These are phyloP conservation scores for Rana temporaria DNA, from an alignment of 2,113 vertebrate species.

Conservation along the genomic window DNA sequence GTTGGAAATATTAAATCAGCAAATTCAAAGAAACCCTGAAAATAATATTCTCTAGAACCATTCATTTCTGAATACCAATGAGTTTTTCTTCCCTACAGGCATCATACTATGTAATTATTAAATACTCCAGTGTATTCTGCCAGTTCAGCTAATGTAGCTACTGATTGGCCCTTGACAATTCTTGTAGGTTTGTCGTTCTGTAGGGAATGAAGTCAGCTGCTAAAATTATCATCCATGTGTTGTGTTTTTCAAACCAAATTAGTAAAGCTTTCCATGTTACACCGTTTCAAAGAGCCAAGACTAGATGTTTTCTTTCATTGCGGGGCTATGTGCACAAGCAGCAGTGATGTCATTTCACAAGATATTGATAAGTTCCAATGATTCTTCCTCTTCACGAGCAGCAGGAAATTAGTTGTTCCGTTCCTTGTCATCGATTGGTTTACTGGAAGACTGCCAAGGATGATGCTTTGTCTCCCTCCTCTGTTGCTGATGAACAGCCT, in stretches of 20 bases:
- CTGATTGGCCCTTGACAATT: slow-evolving; percentile 69
- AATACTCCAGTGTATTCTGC: slow-evolving; percentile 63
- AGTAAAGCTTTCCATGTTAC: slow-evolving; percentile 59
- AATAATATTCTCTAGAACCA: not conserved
- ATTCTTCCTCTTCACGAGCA: slow-evolving; percentile 60
- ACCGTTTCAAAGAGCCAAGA: slow-evolving; percentile 61
- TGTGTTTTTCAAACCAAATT: slow-evolving; percentile 57
- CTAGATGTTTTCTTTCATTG: slow-evolving; percentile 61
- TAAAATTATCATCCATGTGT: slow-evolving; percentile 73
- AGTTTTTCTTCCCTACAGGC: slow-evolving; percentile 61
- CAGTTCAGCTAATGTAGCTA: slow-evolving; percentile 63
- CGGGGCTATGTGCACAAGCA: slow-evolving; percentile 39
- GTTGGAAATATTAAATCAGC: slow-evolving; percentile 36
- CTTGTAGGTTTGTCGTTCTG: slow-evolving; percentile 69
- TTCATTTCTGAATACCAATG: slow-evolving; percentile 40
- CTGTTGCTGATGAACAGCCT: slow-evolving; percentile 65
- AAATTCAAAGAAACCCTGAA: slow-evolving; percentile 28
- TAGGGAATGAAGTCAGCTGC: slow-evolving; percentile 76
- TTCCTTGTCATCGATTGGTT: slow-evolving; percentile 78
- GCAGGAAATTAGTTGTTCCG: slow-evolving; percentile 67
- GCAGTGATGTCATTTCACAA: slow-evolving; percentile 64
- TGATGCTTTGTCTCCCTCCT: slow-evolving; percentile 64
- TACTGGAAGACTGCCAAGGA: slow-evolving; percentile 73
- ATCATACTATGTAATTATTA: slow-evolving; percentile 65
- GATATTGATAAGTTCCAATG: slow-evolving; percentile 63